Conservation (phyloP, 2,113 vertebrate species). For the Xenopus tropicalis region DNA sequence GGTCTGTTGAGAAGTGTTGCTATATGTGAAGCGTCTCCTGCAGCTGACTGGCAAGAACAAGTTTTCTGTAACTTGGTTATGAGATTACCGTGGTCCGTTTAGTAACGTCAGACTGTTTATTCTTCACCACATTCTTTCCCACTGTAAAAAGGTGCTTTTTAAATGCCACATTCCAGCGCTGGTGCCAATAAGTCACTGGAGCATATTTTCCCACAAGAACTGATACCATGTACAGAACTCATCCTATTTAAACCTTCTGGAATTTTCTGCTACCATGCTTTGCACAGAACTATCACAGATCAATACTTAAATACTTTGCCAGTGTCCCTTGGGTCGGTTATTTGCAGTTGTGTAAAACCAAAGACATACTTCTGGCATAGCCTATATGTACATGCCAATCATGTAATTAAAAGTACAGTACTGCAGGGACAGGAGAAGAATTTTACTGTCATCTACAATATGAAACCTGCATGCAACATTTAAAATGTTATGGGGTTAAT, state of each 20-base stretch:
- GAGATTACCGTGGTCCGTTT: conserved; percentile 70
- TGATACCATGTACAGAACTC: conserved; percentile 60
- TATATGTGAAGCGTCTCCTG: conserved; percentile 33
- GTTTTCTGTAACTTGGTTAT: conserved; percentile 63
- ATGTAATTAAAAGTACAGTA: no score
- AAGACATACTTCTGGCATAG: no score
- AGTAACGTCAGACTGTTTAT: conserved; percentile 79
- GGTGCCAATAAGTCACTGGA: conserved; percentile 77
- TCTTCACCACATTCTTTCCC: conserved; percentile 81
- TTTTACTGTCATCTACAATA: no score
- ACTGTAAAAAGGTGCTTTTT: conserved; percentile 80
- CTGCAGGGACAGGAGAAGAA: no score
- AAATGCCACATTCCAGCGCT: conserved; percentile 80
- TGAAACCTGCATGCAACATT: no score
- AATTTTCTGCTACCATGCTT: conserved; percentile 53
- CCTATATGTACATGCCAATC: no score
- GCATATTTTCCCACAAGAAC: conserved; percentile 82
- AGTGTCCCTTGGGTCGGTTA: neutral
- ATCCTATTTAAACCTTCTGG: conserved; percentile 58
- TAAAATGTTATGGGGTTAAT: no score
- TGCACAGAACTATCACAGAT: conserved; percentile 44
- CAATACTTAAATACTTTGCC: neutral
- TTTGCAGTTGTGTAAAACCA: neutral
- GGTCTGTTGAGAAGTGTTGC: conserved; percentile 34
- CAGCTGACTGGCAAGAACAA: conserved; percentile 57